Percentiles rank a stretch among this genome's conserved stretches.
These are phyloP conservation scores for Zaprionus tsacasi DNA, from an alignment of 1,140 invertebrate species.

Conservation along the genomic window DNA sequence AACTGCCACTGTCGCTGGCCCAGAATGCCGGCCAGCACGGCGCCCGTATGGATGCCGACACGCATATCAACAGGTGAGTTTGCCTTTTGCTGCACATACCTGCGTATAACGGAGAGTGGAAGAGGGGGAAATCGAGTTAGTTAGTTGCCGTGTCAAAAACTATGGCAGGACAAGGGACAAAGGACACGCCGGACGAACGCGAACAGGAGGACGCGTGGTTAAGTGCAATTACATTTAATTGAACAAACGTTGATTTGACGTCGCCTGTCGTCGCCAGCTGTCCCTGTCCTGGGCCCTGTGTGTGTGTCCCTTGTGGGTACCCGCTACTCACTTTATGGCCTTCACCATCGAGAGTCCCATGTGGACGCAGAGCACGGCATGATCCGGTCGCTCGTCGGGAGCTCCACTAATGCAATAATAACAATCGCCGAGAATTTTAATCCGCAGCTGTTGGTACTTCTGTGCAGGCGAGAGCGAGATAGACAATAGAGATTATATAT, in stretches of 20 bases:
- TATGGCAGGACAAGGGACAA: background rate
- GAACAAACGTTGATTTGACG: constrained; percentile 76
- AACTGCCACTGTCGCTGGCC: constrained; percentile 99
- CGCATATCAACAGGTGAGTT: constrained; percentile 99
- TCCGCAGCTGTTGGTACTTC: constrained; percentile 97
- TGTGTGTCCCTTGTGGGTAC: background rate
- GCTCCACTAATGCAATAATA: constrained; percentile 98
- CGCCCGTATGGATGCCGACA: constrained; percentile 98
- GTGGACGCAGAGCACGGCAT: constrained; percentile 96
- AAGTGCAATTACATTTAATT: constrained; percentile 80
- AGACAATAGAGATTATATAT: background rate
- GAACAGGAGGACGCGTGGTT: constrained; percentile 54
- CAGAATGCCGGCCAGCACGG: constrained; percentile 97
- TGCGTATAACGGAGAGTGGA: constrained; percentile 68
- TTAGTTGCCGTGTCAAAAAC: constrained; percentile 31
- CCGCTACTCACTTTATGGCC: constrained; percentile 93
- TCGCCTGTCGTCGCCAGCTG: constrained; percentile 37
- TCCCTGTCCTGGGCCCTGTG: constrained; percentile 19
- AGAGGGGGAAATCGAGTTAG: constrained; percentile 12
- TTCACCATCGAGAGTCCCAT: constrained; percentile 99
- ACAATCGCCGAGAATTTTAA: constrained; percentile 98
- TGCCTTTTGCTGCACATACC: constrained; percentile 97
- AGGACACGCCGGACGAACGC: background rate
- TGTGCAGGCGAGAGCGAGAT: constrained; percentile 60
- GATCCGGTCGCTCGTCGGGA: constrained; percentile 93